Evolutionary conservation across 2,888 invertebrate genomes (phyloP).

Genomic region (Platycheirus albimanus): DNA sequence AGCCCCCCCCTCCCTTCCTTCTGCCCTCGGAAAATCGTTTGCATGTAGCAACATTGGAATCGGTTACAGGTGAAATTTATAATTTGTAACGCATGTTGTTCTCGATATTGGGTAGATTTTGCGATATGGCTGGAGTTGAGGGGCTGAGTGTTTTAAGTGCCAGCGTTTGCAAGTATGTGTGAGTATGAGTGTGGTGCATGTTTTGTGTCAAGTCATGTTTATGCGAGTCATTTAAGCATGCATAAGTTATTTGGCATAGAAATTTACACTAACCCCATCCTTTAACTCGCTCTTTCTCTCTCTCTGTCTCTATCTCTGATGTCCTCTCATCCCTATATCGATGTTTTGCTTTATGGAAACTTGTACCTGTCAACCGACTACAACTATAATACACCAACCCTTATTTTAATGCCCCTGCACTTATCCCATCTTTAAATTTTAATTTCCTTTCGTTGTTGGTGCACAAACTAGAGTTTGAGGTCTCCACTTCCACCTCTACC

Average conservation of each 20-base stretch:
- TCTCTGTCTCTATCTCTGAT: neutral
- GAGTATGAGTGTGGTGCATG: conserved; percentile 35
- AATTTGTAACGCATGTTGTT: conserved; percentile 80
- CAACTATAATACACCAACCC: conserved; percentile 50
- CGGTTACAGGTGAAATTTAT: conserved; percentile 80
- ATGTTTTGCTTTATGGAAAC: conserved; percentile 69
- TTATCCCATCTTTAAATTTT: conserved; percentile 69
- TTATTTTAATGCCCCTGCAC: conserved; percentile 13
- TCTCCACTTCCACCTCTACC: neutral
- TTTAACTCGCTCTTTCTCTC: neutral
- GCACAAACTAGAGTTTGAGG: conserved; percentile 28
- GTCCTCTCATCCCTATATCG: no score
- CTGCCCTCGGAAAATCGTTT: conserved; percentile 54
- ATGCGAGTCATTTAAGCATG: conserved; percentile 70
- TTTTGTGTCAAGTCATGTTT: conserved; percentile 72
- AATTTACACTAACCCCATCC: conserved; percentile 50
- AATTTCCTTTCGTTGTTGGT: conserved; percentile 48
- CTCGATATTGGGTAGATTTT: conserved; percentile 23
- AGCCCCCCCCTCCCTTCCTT: neutral
- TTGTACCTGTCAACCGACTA: conserved; percentile 70
- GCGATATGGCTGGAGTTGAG: neutral
- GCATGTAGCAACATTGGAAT: conserved; percentile 69
- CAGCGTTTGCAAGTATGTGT: neutral
- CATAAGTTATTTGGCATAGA: conserved; percentile 70
- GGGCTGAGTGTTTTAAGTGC: conserved; percentile 48